Conservation (phyloP, 2,797 vertebrate genomes). For the Cryptoprocta ferox region DNA sequence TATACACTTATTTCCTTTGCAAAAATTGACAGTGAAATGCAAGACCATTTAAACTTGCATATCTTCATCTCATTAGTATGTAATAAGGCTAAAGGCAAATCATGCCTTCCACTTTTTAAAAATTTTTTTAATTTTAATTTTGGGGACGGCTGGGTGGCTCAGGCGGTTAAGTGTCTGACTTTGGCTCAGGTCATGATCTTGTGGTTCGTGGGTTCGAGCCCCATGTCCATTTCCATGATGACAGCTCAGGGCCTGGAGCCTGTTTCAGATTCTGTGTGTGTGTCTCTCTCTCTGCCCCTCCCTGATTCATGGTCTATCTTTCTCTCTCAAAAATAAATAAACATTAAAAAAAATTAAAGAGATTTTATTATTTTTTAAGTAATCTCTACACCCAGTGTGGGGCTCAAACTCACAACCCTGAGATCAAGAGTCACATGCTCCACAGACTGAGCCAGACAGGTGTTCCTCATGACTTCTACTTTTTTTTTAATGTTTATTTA, state of each 20-base stretch:
- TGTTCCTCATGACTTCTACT: not conserved
- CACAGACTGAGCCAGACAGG: not conserved
- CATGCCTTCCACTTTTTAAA: not conserved
- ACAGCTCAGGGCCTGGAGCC: too few species aligned
- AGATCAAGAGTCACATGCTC: not conserved
- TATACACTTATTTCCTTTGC: slow-evolving; percentile 29
- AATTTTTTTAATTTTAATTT: not conserved
- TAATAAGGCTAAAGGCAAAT: slow-evolving; percentile 31
- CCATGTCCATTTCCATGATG: too few species aligned
- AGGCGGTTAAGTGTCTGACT: too few species aligned
- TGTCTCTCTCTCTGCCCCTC: too few species aligned
- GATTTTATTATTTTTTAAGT: not conserved
- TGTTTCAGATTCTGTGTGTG: too few species aligned
- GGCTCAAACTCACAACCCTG: not conserved
- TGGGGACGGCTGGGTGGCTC: not conserved
- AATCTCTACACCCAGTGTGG: not conserved
- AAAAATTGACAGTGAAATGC: slow-evolving; percentile 2
- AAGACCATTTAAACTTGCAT: slow-evolving; percentile 3
- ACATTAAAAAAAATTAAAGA: too few species aligned
- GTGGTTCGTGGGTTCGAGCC: too few species aligned
- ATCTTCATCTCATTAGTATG: slow-evolving; percentile 35
- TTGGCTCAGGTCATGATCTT: too few species aligned
- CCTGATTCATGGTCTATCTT: too few species aligned
- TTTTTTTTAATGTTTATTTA: not conserved
- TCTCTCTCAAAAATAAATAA: too few species aligned